A percentile compares a stretch with the other conserved stretches of the same genome.
Evolutionary conservation across 2,888 invertebrate species (phyloP).

Genomic region (Corythucha ciliata): DNA sequence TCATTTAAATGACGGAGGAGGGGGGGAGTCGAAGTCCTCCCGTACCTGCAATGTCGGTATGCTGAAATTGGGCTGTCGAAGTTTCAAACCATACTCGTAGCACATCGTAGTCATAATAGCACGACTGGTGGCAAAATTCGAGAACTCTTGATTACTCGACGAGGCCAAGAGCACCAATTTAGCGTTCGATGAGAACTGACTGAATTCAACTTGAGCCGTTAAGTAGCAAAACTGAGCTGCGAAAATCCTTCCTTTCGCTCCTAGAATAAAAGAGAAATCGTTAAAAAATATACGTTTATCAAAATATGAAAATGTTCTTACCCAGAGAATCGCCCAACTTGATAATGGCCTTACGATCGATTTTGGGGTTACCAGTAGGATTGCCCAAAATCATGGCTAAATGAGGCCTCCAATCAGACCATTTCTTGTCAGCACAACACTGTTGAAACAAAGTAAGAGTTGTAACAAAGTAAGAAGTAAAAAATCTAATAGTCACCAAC

Average conservation of each 20-base stretch:
- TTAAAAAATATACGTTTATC: not conserved
- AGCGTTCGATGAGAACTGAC: slow-evolving; percentile 40
- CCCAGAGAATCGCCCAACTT: slow-evolving; percentile 58
- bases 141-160: slow-evolving; percentile 54
- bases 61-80: slow-evolving; percentile 63
- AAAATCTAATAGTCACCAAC: slow-evolving; percentile 41
- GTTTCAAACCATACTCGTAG: slow-evolving; percentile 82
- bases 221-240: slow-evolving; percentile 96
- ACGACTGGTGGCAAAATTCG: slow-evolving; percentile 63
- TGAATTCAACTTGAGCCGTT: slow-evolving; percentile 63
- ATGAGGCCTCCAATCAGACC: slow-evolving; percentile 95
- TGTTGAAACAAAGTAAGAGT: slow-evolving; percentile 39
- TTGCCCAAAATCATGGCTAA: slow-evolving; percentile 90
- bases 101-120: slow-evolving; percentile 92
- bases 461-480: not conserved
- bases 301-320: slow-evolving; percentile 35
- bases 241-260: slow-evolving; percentile 66
- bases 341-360: slow-evolving; percentile 64
- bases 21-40: not conserved
- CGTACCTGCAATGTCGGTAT: slow-evolving; percentile 66
- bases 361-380: slow-evolving; percentile 61
- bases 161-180: slow-evolving; percentile 75
- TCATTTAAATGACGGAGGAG: not conserved
- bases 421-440: slow-evolving; percentile 60
- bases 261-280: slow-evolving; percentile 45